Base-by-base conservation (phyloP, 2,797 vertebrate genomes). In the Micropoecilia bifurca region DNA sequence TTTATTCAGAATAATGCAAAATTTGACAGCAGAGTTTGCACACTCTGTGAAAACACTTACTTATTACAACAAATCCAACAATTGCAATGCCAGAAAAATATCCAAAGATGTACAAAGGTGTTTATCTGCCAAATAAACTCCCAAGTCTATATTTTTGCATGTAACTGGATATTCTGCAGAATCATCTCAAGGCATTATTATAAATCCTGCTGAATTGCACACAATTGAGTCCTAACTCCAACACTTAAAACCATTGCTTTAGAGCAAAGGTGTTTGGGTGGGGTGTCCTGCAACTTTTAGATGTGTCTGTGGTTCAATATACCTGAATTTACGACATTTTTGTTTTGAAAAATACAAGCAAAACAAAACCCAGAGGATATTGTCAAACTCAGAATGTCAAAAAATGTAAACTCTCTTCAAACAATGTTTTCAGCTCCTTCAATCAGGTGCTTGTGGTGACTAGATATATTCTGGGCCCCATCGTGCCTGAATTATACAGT, bases 401-500 rank as follows among this genome's bases (percentile, higher is more conserved):
- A 39, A 50, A 30, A 2, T 71, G 50, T 9, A 48, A 57, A 75
- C n/a, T 28, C 12, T 50, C n/a, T 41, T 33, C 25, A 13, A 39
- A 63, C 33, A 75, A 50, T 68, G 36, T 55, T 41, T 77, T 79
- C 76, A 79, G 48, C 3, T 63, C 0, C 50, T 36, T 13, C 20
- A 16, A 4, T 73, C 30, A 69, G 74, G 1, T 50, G 57, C 76
- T 22, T 6, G 28, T 36, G 63, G 50, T 47, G 50, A 16, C 53
- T 3, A 30, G 45, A 71, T 41, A 71, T 43, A 76, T 46, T 45
- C 30, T 22, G 6, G 76, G 71, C 57, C 76, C 80, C 8, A 48
- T 74, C 16, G 18, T 18, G 66, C 68, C 30, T 43, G 78, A n/a
- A 33, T 80, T 41, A 66, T 41, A 71, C 28, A 33, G 25, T 75